These are phyloP conservation scores for Atrichornis clamosus DNA, from an alignment of 2,113 vertebrate genomes.

Conservation along the genomic window DNA sequence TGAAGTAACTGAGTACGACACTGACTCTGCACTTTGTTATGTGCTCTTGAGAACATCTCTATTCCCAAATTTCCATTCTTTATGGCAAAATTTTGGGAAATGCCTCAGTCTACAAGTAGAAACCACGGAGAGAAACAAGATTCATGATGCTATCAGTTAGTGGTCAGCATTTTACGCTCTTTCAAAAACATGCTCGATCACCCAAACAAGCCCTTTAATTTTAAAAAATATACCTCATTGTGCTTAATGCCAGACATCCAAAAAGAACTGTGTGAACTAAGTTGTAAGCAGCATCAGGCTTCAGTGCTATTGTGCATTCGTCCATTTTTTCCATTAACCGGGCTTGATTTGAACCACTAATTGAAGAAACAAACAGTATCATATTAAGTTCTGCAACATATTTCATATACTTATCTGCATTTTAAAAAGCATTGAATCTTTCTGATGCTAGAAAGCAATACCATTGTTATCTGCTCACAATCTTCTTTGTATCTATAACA, in stretches of 20 bases:
- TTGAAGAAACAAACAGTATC: background rate
- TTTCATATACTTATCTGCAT: background rate
- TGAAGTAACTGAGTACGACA: background rate
- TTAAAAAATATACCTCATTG: slow-evolving; percentile 86
- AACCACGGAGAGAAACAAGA: background rate
- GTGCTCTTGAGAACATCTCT: background rate
- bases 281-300: slow-evolving; percentile 88
- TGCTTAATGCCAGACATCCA: slow-evolving; percentile 90
- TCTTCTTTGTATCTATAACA: background rate
- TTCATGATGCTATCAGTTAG: background rate
- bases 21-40: background rate
- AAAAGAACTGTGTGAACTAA: slow-evolving; percentile 87
- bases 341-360: slow-evolving; percentile 38
- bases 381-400: background rate
- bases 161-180: background rate
- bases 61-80: background rate
- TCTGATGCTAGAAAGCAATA: background rate
- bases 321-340: slow-evolving; percentile 32
- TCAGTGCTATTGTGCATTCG: slow-evolving; percentile 55
- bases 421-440: background rate
- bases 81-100: background rate
- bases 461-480: background rate
- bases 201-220: background rate
- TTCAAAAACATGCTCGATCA: background rate
- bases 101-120: background rate